phyloP scores from a whole-genome alignment of 1,140 invertebrate genomes.

The Tribolium castaneum region DNA sequence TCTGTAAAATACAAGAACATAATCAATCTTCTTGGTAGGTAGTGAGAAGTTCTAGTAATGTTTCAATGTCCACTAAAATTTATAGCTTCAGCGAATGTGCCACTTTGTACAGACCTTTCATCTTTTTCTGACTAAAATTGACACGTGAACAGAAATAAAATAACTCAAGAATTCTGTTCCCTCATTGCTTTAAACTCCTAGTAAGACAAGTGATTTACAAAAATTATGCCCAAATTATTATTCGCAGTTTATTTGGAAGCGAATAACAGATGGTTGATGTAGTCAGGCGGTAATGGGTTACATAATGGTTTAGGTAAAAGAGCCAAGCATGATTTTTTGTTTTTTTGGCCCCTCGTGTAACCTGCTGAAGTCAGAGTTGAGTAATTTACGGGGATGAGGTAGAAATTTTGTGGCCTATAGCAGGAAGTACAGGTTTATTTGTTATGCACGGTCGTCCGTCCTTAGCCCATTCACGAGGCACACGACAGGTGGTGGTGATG shows the following conservation, averaged over 20 bases:
- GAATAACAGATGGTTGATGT: conserved; percentile 5
- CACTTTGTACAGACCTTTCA: background rate
- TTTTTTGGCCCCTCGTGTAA: no score
- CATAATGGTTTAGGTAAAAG: conserved; percentile 11
- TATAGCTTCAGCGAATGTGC: conserved; percentile 3
- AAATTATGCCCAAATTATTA: no score
- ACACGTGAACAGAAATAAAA: no score
- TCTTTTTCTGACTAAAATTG: background rate
- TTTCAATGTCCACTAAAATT: conserved; percentile 30
- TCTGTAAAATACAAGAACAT: conserved; percentile 15
- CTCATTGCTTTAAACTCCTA: no score
- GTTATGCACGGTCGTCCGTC: conserved; percentile 21
- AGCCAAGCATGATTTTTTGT: background rate
- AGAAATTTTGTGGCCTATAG: background rate
- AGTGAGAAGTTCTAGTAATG: conserved; percentile 23
- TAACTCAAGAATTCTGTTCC: no score
- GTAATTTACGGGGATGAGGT: conserved; percentile 5
- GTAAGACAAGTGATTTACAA: no score
- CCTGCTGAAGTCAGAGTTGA: background rate
- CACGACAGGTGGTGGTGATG: conserved; percentile 54
- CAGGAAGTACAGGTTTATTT: conserved; percentile 28
- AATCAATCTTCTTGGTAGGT: conserved; percentile 21
- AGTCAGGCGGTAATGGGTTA: background rate
- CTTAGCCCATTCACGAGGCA: conserved; percentile 36
- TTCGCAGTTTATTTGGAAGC: background rate